phyloP scores from a whole-genome alignment of 2,113 vertebrate genomes.

The Dasypus novemcinctus region DNA sequence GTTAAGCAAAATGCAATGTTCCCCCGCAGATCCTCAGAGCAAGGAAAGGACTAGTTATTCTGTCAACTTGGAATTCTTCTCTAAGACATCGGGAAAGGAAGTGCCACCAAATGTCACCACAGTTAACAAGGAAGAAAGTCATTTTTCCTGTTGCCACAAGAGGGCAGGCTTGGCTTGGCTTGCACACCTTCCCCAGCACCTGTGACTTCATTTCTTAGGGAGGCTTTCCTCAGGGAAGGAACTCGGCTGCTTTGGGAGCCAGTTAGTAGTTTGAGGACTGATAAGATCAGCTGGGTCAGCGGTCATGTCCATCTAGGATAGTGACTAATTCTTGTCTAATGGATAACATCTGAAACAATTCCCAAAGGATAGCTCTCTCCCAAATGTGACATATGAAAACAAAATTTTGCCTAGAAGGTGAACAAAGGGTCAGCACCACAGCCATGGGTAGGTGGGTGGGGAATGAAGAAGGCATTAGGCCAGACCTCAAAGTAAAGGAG shows the following conservation, averaged over 20 bases:
- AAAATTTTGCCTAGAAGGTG: neutral
- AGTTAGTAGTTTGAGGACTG: neutral
- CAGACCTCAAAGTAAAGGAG: neutral
- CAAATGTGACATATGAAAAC: neutral
- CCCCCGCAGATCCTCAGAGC: neutral
- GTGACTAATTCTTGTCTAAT: neutral
- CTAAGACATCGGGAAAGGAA: too few relatives aligned
- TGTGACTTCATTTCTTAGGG: neutral
- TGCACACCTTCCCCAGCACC: neutral
- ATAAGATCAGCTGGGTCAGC: neutral
- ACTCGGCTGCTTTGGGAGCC: neutral
- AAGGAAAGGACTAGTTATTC: neutral
- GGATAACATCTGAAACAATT: neutral
- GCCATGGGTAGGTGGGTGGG: neutral
- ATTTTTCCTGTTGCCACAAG: neutral
- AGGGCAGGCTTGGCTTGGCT: conserved; percentile 34
- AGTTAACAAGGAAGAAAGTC: neutral
- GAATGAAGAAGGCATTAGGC: neutral
- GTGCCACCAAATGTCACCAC: neutral
- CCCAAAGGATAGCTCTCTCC: neutral
- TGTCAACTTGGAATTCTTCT: neutral
- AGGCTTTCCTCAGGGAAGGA: neutral
- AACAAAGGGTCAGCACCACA: neutral
- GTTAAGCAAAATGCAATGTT: neutral
- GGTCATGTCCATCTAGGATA: neutral